These are phyloP conservation scores for Semibalanus balanoides DNA, from an alignment of 1,140 invertebrate species.

Conservation along the genomic window DNA sequence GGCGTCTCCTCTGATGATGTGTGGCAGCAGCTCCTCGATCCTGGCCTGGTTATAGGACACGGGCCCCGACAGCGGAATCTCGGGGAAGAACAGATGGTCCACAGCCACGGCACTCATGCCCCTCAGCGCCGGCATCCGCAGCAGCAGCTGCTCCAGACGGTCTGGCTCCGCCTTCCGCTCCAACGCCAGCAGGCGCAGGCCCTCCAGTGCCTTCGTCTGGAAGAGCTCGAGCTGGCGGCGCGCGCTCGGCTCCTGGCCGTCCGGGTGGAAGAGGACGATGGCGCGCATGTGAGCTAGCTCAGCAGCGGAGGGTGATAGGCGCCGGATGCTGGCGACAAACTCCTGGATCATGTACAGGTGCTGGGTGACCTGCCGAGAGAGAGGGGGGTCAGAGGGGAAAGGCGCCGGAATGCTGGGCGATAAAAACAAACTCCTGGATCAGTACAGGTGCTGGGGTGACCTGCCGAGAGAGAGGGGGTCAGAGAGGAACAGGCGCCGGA, in stretches of 20 bases:
- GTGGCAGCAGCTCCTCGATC: neutral
- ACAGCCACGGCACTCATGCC: slow-evolving; percentile 3
- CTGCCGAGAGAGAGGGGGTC: too few relatives aligned
- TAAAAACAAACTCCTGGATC: too few relatives aligned
- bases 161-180: neutral
- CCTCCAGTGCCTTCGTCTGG: neutral
- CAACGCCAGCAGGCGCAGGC: neutral
- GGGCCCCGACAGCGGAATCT: neutral
- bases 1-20: slow-evolving; percentile 2
- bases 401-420: too few relatives aligned
- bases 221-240: slow-evolving; percentile 3
- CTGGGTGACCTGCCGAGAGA: neutral
- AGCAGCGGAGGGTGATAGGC: neutral
- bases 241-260: slow-evolving; percentile 3
- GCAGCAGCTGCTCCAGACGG: neutral
- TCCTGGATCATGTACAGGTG: slow-evolving; percentile 6
- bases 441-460: too few relatives aligned
- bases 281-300: neutral
- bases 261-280: neutral
- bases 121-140: slow-evolving; percentile 1
- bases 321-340: neutral
- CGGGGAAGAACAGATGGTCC: neutral
- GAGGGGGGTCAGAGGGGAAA: too few relatives aligned
- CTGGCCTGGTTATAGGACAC: neutral
- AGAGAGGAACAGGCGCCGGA: neutral